Evolutionary conservation across 2,113 vertebrate genomes (phyloP).

Genomic region (Falco punctatus): DNA sequence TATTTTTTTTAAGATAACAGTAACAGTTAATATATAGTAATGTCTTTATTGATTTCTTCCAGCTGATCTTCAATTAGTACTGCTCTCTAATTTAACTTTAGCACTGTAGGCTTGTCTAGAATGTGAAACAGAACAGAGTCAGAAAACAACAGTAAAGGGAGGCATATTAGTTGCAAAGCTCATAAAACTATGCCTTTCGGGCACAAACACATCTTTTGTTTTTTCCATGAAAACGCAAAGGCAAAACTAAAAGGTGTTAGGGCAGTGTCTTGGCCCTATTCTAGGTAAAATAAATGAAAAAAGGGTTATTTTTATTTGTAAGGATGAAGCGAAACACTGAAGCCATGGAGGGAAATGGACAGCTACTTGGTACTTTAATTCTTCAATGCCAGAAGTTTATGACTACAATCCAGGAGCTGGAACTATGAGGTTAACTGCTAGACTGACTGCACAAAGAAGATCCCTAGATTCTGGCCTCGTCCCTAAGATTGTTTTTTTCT

Average conservation of each 20-base stretch:
- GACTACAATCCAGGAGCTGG: not conserved
- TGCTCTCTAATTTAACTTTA: not conserved
- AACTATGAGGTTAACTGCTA: not conserved
- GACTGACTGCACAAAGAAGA: not conserved
- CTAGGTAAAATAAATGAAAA: not conserved
- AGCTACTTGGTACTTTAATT: not conserved
- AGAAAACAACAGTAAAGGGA: not conserved
- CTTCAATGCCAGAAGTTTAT: not conserved
- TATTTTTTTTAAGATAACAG: not conserved
- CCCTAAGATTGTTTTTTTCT: not conserved
- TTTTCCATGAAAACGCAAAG: not conserved
- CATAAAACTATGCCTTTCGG: not conserved
- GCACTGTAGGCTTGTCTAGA: not conserved
- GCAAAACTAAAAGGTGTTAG: not conserved
- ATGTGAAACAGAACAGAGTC: not conserved
- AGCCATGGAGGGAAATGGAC: not conserved
- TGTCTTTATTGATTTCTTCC: not conserved
- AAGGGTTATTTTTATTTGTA: not conserved
- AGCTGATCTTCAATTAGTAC: constrained; percentile 16
- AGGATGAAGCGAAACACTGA: not conserved
- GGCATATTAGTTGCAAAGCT: not conserved
- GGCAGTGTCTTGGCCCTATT: not conserved
- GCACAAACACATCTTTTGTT: not conserved
- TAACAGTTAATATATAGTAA: not conserved
- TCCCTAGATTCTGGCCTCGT: not conserved